These are phyloP conservation scores for Acanthaster planci DNA, from an alignment of 35 echinoderm and acorn worm species.

Conservation along the genomic window DNA sequence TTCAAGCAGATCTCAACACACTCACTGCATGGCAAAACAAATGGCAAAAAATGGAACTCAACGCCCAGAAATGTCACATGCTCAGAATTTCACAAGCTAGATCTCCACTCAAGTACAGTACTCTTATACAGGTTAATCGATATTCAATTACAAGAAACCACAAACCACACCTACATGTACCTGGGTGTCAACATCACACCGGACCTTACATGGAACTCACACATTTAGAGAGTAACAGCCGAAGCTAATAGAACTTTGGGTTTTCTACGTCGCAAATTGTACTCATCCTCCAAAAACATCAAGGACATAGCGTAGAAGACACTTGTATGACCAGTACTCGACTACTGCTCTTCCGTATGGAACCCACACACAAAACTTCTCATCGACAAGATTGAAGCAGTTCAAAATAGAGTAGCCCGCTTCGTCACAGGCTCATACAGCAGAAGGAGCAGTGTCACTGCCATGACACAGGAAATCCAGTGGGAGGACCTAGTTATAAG, in stretches of 20 bases:
- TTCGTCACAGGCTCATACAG: conserved; percentile 26
- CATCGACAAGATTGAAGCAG: conserved; percentile 39
- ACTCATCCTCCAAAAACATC: background rate
- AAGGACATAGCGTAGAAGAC: conserved; percentile 54
- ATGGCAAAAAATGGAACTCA: conserved; percentile 53
- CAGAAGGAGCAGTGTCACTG: conserved; percentile 21
- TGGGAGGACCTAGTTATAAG: too few relatives aligned
- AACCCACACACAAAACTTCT: conserved; percentile 32
- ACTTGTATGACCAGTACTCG: conserved; percentile 41
- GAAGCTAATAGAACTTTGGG: conserved; percentile 49
- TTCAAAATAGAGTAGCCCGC: conserved; percentile 45
- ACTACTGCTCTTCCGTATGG: conserved; percentile 52
- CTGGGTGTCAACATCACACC: conserved; percentile 40
- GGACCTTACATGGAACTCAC: conserved; percentile 32
- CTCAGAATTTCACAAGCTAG: conserved; percentile 15
- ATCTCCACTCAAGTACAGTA: background rate
- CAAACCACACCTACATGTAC: background rate
- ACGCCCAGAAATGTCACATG: conserved; percentile 42
- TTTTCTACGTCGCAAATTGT: conserved; percentile 30
- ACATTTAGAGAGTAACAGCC: conserved; percentile 39
- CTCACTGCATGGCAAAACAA: conserved; percentile 29
- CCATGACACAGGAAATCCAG: background rate
- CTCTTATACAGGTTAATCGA: conserved; percentile 26
- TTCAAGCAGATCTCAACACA: conserved; percentile 48
- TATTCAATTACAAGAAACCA: background rate